Evolutionary conservation across 2,888 invertebrate species (phyloP), one percentile per base, ranked within the genome.

Genomic region (Himalopsyche kuldschensis): DNA sequence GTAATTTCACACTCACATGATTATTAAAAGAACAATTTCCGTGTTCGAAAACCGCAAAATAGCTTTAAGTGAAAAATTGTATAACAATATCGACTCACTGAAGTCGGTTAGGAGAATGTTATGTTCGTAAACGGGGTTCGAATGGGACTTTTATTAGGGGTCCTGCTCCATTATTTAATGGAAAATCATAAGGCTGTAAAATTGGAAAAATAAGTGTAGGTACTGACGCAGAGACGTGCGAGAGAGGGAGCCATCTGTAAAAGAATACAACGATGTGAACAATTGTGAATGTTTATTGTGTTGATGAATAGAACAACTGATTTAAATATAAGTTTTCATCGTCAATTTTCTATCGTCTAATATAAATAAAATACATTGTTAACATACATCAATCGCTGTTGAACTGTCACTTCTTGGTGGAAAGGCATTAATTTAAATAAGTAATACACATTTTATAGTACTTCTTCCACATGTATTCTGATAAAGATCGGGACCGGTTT

Each of bases 111-210:
- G 20, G 55, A 55, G 20, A 55, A 55, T 55, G 55, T 55, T 55
- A 55, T 24, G 55, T 55, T 20, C 55, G 20, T 55, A 55, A 55
- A 55, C n/a, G 55, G 55, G 75, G 75, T 30, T 75, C 32, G 27
- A 31, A 75, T 75, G 27, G 31, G 31, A 31, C 32, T 75, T 75
- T 76, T 76, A 81, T 81, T 75, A 81, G 76, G 75, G 48, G 76
- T 75, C 76, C 81, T 48, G 75, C 75, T 55, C 55, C 20, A 20
- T 24, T 82, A 78, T 82, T 82, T 82, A 82, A 82, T 82, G 82
- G 82, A 82, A 82, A 82, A 77, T 82, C 82, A 82, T 82, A 82
- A 82, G 55, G 41, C 82, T 82, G 82, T 82, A 78, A 82, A 82
- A 82, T 82, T 82, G 82, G 82, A 32, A 48, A 77, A 77, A 47